Conservation (phyloP, 2,888 invertebrate species). For the Hydraecia micacea region DNA sequence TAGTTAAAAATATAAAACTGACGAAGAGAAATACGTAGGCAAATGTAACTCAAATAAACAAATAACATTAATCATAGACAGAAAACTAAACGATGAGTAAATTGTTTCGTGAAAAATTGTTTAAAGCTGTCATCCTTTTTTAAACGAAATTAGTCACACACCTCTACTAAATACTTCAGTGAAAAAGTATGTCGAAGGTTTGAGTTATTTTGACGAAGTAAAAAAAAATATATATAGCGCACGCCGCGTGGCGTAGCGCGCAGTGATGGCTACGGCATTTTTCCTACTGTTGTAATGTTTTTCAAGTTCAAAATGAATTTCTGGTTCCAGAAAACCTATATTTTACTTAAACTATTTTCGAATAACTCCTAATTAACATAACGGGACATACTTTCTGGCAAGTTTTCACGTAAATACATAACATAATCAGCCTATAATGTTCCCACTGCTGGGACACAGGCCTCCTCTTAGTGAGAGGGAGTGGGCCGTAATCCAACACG, state of each 20-base stretch:
- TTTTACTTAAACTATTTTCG: background rate
- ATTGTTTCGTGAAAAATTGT: background rate
- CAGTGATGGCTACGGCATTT: background rate
- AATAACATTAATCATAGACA: conserved; percentile 11
- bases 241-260: background rate
- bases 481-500: too few relatives aligned
- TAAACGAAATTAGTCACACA: background rate
- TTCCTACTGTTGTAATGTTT: background rate
- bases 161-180: background rate
- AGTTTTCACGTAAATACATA: conserved; percentile 2
- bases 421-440: too few relatives aligned
- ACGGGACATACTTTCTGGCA: background rate
- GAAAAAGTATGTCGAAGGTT: background rate
- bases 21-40: conserved; percentile 38
- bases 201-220: background rate
- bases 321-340: background rate
- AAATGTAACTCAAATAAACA: conserved; percentile 31
- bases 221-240: too few relatives aligned
- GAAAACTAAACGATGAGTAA: conserved; percentile 16
- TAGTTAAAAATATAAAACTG: conserved; percentile 58
- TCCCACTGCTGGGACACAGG: too few relatives aligned
- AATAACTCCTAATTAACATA: background rate
- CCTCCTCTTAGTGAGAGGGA: too few relatives aligned
- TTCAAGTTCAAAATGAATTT: background rate
- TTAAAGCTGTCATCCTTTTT: background rate